Evolutionary conservation across 2,113 vertebrate genomes (phyloP).

Genomic region (Pelobates fuscus): DNA sequence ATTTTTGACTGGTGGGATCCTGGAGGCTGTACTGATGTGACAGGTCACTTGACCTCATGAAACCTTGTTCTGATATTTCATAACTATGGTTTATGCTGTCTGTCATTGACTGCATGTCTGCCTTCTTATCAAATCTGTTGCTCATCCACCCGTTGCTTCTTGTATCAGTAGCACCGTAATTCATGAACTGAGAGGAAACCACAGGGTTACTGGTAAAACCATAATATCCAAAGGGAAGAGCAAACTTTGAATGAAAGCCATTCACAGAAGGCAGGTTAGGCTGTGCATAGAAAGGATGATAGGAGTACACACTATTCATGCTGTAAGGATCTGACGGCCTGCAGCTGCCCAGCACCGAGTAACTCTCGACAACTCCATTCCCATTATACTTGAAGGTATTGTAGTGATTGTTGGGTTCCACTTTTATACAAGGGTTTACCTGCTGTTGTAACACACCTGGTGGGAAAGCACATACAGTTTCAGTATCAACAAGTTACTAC

Average conservation of each 20-base stretch:
- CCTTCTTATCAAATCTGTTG: constrained; percentile 79
- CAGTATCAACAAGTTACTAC: background rate
- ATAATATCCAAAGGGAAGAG: constrained; percentile 85
- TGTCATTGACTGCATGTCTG: constrained; percentile 78
- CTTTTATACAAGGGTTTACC: constrained; percentile 85
- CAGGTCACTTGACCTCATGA: constrained; percentile 59
- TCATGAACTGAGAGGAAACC: constrained; percentile 84
- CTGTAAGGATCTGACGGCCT: constrained; percentile 86
- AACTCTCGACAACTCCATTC: constrained; percentile 72
- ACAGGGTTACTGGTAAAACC: constrained; percentile 81
- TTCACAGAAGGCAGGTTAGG: constrained; percentile 87
- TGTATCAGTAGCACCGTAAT: constrained; percentile 70
- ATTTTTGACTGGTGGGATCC: constrained; percentile 64
- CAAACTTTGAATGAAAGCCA: constrained; percentile 87
- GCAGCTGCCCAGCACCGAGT: constrained; percentile 75
- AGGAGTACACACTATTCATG: constrained; percentile 84
- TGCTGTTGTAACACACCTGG: constrained; percentile 74
- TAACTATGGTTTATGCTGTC: constrained; percentile 76
- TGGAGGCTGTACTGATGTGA: constrained; percentile 75
- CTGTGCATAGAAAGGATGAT: constrained; percentile 94
- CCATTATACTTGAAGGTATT: constrained; percentile 78
- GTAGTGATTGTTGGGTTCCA: constrained; percentile 76
- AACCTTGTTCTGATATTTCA: constrained; percentile 68
- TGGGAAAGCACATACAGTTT: constrained; percentile 36
- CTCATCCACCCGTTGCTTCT: constrained; percentile 65